Percentiles rank a stretch among this genome's conserved stretches.
Evolutionary conservation across 2,888 invertebrate species (phyloP).

Genomic region (Mesoligia furuncula): DNA sequence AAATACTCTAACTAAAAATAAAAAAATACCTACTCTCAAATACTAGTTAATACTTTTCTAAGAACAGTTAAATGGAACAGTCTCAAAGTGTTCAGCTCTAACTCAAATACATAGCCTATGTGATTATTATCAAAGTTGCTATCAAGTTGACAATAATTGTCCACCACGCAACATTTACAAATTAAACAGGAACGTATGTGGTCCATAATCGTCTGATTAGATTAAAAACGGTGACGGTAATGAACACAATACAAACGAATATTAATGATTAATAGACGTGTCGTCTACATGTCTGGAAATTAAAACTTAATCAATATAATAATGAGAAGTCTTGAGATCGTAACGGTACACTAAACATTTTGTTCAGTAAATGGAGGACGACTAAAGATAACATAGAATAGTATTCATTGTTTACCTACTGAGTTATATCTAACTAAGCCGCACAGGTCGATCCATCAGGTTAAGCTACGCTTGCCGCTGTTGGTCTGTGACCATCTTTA

Average conservation of each 20-base stretch:
- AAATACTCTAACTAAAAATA: neutral
- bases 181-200: constrained; percentile 39
- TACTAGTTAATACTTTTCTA: neutral
- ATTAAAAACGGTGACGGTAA: constrained; percentile 56
- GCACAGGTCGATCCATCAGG: too few relatives aligned
- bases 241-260: constrained; percentile 57
- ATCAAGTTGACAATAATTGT: constrained; percentile 19
- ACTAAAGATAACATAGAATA: constrained; percentile 36
- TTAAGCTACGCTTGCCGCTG: too few relatives aligned
- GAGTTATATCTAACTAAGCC: neutral
- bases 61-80: constrained; percentile 1
- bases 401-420: constrained; percentile 10
- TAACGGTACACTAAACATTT: constrained; percentile 37
- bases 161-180: constrained; percentile 39
- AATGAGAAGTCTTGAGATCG: constrained; percentile 49
- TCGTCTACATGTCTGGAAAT: constrained; percentile 58
- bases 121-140: constrained; percentile 11
- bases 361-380: constrained; percentile 36
- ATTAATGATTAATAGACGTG: constrained; percentile 62
- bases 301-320: constrained; percentile 61
- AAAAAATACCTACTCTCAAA: neutral
- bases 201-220: constrained; percentile 47
- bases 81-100: neutral
- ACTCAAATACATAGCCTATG: neutral
- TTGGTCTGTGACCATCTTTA: too few relatives aligned